Evolutionary conservation across 2,797 vertebrate genomes (phyloP).

Genomic region (Enteromius unitaeniatus): DNA sequence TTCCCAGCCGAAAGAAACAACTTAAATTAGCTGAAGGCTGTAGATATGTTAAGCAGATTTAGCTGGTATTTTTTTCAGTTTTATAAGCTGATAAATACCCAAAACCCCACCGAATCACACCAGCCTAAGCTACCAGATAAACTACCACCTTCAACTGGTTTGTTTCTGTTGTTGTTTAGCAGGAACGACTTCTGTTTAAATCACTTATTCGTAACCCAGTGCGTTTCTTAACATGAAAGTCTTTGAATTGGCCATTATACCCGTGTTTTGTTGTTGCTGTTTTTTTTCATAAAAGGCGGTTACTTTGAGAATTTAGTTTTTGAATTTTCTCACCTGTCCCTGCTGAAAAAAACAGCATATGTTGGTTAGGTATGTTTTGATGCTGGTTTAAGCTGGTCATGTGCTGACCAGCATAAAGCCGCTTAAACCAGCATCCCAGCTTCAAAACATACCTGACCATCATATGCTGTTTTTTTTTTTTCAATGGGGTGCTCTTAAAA

Average conservation of each 20-base stretch:
- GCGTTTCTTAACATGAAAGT: neutral
- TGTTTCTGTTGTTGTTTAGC: neutral
- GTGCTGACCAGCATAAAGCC: too few relatives aligned
- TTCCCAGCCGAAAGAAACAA: neutral
- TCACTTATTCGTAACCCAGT: neutral
- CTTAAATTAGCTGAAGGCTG: neutral
- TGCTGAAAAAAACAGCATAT: too few relatives aligned
- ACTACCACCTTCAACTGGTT: neutral
- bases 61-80: neutral
- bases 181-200: neutral
- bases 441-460: too few relatives aligned
- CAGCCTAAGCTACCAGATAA: neutral
- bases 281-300: neutral
- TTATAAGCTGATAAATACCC: neutral
- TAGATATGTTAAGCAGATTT: neutral
- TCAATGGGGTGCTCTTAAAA: neutral
- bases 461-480: too few relatives aligned
- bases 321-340: neutral
- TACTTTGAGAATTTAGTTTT: neutral
- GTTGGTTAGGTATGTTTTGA: too few relatives aligned
- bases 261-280: neutral
- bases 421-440: too few relatives aligned
- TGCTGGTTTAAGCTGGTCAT: too few relatives aligned
- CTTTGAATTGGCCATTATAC: neutral
- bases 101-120: neutral